These are phyloP conservation scores for Eupithecia exiguata DNA, from an alignment of 2,888 invertebrate genomes.

Conservation along the genomic window DNA sequence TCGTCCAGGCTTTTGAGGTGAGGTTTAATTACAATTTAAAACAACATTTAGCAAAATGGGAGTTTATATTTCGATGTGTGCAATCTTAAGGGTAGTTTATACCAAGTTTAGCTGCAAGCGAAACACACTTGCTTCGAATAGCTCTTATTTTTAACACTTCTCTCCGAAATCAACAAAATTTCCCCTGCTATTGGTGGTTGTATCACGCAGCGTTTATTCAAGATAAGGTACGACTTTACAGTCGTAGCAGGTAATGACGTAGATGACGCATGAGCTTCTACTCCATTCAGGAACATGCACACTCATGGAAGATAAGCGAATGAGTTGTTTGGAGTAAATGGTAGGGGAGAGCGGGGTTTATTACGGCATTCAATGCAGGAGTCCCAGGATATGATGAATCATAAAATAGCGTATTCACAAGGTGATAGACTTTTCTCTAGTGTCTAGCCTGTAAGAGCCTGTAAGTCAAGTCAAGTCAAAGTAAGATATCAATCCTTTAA, in stretches of 20 bases:
- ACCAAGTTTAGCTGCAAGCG: background rate
- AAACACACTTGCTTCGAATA: background rate
- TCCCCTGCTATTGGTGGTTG: constrained; percentile 6
- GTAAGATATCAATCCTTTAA: background rate
- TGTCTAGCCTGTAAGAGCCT: background rate
- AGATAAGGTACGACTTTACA: constrained; percentile 32
- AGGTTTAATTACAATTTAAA: too few species aligned
- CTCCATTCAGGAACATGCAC: constrained; percentile 65
- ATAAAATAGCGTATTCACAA: background rate
- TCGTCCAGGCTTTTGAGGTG: too few species aligned
- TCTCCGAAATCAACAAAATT: background rate
- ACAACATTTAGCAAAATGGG: too few species aligned
- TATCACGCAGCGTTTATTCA: constrained; percentile 16
- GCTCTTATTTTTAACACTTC: background rate
- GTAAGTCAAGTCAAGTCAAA: background rate
- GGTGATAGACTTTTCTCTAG: background rate
- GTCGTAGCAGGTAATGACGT: constrained; percentile 61
- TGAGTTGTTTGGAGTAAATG: constrained; percentile 42
- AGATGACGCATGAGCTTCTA: constrained; percentile 65
- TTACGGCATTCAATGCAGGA: background rate
- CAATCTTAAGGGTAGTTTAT: too few species aligned
- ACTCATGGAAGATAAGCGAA: constrained; percentile 72
- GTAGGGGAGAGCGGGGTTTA: constrained; percentile 4
- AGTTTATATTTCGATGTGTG: too few species aligned
- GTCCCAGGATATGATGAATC: background rate